Base-by-base conservation (phyloP, 2,797 vertebrate genomes). In the Selene dorsalis region DNA sequence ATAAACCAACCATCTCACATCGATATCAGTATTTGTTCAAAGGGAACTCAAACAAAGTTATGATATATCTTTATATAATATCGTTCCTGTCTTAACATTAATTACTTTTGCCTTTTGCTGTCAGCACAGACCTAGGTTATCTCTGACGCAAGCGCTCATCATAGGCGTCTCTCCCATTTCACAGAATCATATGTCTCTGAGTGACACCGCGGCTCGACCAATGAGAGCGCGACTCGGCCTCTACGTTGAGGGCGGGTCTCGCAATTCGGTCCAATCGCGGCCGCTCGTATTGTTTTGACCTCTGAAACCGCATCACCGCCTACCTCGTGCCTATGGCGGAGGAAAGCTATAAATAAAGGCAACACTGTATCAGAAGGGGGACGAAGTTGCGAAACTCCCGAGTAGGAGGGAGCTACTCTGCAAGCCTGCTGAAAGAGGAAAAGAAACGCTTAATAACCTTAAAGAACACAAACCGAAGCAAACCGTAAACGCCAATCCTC, bases 341-440 rank as follows among this genome's bases (percentile, higher is more conserved):
- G 93, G 93, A 84, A 95, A 78, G 84, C 94, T 96, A 96, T 96
- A 96, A 94, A 96, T 95, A 92, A 2, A 85, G 85, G 92, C 83
- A 75, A 55, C 87, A 17, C 75, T 6, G 88, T 32, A 53, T 14
- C 71, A 43, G 67, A 68, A 79, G 89, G 72, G 77, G 88, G 90
- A 93, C 93, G 92, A 94, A 94, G 94, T 95, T 94, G 94, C 93
- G 82, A 92, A 92, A 93, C 94, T 95, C 94, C 94, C 93, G 80
- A 82, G 85, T 77, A 80, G 92, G 88, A 87, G 94, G 93, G 93
- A 94, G 90, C 85, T 60, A 80, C 85, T 69, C 84, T 89, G 86
- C 75, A 82, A 88, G 89, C 90, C 91, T 91, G 87, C 90, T 91
- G 92, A 90, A 83, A 87, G 79, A 87, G 81, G 88, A 26, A 73